Conservation (phyloP, 35 echinoderm and acorn worm species). For the Apostichopus parvimensis region DNA sequence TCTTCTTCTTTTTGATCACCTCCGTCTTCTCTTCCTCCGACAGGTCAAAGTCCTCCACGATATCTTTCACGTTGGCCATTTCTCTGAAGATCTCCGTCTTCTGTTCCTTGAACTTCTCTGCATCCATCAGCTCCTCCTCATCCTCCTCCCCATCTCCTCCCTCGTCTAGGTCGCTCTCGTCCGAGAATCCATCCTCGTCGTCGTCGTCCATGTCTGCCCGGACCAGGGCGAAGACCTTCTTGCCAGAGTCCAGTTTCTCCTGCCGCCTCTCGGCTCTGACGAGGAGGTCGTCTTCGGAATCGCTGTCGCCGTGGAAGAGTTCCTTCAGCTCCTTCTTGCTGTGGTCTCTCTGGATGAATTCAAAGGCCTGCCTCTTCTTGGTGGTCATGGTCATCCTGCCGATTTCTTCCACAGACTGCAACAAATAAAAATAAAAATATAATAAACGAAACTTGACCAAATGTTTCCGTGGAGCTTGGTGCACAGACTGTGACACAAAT, state of each 20-base stretch:
- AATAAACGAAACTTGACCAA: not conserved
- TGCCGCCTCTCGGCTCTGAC: constrained; percentile 64
- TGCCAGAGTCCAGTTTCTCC: constrained; percentile 36
- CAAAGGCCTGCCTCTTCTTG: constrained; percentile 54
- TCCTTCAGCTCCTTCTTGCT: constrained; percentile 78
- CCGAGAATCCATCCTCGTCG: constrained; percentile 4
- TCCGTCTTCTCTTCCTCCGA: constrained; percentile 68
- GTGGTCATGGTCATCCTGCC: not conserved
- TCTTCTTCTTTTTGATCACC: constrained; percentile 35
- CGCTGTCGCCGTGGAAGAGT: constrained; percentile 74
- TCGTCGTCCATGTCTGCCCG: constrained; percentile 42
- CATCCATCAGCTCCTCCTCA: constrained; percentile 50
- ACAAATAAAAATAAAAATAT: not conserved
- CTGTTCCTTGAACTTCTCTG: constrained; percentile 34
- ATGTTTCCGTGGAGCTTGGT: too few species aligned
- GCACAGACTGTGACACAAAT: too few species aligned
- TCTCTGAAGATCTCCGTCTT: constrained; percentile 36
- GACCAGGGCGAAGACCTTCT: constrained; percentile 12
- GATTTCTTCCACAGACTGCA: constrained; percentile 4
- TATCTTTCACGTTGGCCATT: constrained; percentile 65
- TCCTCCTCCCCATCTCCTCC: constrained; percentile 39
- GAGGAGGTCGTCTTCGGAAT: constrained; percentile 82
- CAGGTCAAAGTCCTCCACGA: constrained; percentile 80
- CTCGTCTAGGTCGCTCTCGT: constrained; percentile 52
- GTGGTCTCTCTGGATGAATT: constrained; percentile 45